Evolutionary conservation across 2,888 invertebrate genomes (phyloP).

Genomic region (Philereme transversata): DNA sequence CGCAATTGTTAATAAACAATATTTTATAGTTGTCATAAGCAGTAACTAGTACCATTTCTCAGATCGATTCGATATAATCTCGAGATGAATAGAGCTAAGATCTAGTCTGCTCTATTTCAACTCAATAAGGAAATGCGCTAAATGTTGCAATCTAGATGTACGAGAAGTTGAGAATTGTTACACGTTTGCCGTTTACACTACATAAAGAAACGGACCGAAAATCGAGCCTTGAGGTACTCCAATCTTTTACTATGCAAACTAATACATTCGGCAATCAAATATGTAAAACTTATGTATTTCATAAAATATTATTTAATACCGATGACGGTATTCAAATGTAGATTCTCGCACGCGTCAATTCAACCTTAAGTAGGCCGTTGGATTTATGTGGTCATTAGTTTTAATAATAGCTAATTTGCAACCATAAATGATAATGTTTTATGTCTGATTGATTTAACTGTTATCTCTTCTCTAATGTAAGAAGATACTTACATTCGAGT

Average conservation of each 20-base stretch:
- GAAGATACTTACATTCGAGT: slow-evolving; percentile 39
- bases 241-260: slow-evolving; percentile 4
- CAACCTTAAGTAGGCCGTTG: slow-evolving; percentile 18
- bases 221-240: slow-evolving; percentile 17
- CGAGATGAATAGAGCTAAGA: slow-evolving; percentile 30
- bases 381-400: slow-evolving; percentile 26
- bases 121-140: slow-evolving; percentile 49
- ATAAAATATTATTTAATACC: slow-evolving; percentile 19
- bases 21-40: slow-evolving; percentile 60
- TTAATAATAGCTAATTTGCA: slow-evolving; percentile 30
- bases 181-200: slow-evolving; percentile 28
- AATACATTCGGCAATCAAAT: slow-evolving; percentile 6
- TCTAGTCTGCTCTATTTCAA: slow-evolving; percentile 30
- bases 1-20: slow-evolving; percentile 54
- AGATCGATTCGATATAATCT: slow-evolving; percentile 42
- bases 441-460: slow-evolving; percentile 38
- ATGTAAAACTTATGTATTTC: slow-evolving; percentile 14
- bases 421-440: slow-evolving; percentile 25
- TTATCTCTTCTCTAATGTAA: slow-evolving; percentile 47
- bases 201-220: slow-evolving; percentile 20
- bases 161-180: slow-evolving; percentile 36
- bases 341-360: slow-evolving; percentile 25
- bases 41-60: slow-evolving; percentile 59
- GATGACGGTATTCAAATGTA: slow-evolving; percentile 18
- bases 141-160: slow-evolving; percentile 42